Base-by-base conservation (phyloP, 2,797 vertebrate species). In the Ctenopoma multispine region DNA sequence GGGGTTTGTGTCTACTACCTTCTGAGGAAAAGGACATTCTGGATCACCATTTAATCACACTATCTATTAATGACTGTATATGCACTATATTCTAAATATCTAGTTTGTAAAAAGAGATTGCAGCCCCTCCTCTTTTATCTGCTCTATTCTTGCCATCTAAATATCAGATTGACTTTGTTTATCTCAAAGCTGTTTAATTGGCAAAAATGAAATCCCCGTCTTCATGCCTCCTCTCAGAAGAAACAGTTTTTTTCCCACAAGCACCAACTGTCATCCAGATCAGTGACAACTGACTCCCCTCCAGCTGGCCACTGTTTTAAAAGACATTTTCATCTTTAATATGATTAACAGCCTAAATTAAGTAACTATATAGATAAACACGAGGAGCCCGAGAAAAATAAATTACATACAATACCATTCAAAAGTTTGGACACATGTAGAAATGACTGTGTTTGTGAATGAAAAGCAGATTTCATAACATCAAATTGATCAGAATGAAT, bases 231-330 rank as follows among this genome's bases (percentile, higher is more conserved):
- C 70, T 67, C 50, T 79, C 59, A 69, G 49, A 76, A 61, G 58
- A 71, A 82, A 66, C 17, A 3, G 14, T 77, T 60, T 81, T 80
- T 80, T 72, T 66, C 47, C 29, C 47, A 74, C 44, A 31, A 75
- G 51, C 74, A 77, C 83, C 78, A 86, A 78, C 79, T 83, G 87
- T 86, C 76, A 73, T 47, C 61, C 69, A 78, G 75, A 80, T 80
- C 80, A 73, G 63, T 67, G 73, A 84, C 69, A 83, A 76, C 47
- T 76, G 71, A 81, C 54, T 85, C 75, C 15, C 81, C 68, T 86
- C 77, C 79, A 84, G 69, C 73, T 83, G 79, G 82, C 75, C 46
- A 72, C 23, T 63, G 75, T 77, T 67, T 70, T n/a, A 21, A 47
- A 65, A 74, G n/a, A 66, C 38, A 59, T 67, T 68, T 74, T 65